Conservation (phyloP, 2,113 vertebrate genomes). For the Leptosomus discolor region DNA sequence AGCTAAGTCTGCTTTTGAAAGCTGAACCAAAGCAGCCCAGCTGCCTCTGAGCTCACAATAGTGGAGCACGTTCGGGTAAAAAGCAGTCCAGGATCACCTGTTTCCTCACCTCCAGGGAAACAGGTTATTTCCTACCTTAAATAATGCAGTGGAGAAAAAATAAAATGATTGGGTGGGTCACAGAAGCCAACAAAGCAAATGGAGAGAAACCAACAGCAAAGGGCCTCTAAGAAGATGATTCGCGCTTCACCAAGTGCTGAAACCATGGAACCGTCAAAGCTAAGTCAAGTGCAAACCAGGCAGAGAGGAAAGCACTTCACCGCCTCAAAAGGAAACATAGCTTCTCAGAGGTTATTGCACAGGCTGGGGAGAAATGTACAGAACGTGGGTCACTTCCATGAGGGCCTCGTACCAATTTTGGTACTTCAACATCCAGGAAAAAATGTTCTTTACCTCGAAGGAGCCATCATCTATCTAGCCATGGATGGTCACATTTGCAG, state of each 20-base stretch:
- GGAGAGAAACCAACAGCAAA: background rate
- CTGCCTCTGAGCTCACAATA: background rate
- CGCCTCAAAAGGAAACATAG: background rate
- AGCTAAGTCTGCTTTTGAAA: background rate
- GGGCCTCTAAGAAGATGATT: background rate
- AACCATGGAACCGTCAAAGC: background rate
- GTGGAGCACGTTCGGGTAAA: background rate
- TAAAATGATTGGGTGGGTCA: background rate
- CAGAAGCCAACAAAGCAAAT: background rate
- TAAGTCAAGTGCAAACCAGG: background rate
- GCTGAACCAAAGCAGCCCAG: background rate
- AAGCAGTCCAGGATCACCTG: background rate
- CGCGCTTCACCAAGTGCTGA: accelerated
- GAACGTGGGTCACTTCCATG: background rate
- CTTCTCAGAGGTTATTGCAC: background rate
- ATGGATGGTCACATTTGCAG: background rate
- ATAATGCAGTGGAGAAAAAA: background rate
- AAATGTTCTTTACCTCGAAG: background rate
- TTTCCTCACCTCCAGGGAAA: background rate
- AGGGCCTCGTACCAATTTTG: background rate
- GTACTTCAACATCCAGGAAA: background rate
- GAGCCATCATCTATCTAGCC: background rate
- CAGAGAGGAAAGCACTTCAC: background rate
- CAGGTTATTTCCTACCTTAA: background rate
- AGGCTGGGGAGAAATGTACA: background rate